phyloP scores from a whole-genome alignment of 2,797 vertebrate genomes.

The Chelon auratus region DNA sequence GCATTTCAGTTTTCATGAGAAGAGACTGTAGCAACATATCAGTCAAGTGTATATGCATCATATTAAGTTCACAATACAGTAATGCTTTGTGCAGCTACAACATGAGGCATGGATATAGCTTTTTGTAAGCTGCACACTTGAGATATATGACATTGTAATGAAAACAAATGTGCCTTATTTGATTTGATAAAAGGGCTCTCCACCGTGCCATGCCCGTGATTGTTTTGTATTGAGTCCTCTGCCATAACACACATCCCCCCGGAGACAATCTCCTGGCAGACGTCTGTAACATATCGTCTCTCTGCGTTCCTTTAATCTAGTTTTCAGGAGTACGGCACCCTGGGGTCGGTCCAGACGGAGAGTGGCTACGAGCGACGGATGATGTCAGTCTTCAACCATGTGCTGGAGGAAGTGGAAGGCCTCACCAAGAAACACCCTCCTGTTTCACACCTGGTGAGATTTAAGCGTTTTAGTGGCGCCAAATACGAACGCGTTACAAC shows the following conservation, averaged over 20 bases:
- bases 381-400: constrained; percentile 93
- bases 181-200: constrained; percentile 6
- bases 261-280: constrained; percentile 6
- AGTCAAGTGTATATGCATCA: not conserved
- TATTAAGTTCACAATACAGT: not conserved
- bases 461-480: too few relatives aligned
- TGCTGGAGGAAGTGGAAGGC: constrained; percentile 94
- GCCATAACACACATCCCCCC: not conserved
- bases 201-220: not conserved
- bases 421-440: constrained; percentile 95
- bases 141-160: not conserved
- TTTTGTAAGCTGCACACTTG: not conserved
- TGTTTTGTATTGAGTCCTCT: constrained; percentile 6
- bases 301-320: constrained; percentile 73
- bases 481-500: too few relatives aligned
- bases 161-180: constrained; percentile 15
- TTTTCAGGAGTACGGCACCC: constrained; percentile 92
- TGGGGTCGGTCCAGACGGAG: constrained; percentile 89
- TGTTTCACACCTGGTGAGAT: constrained; percentile 93
- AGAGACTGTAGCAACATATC: not conserved
- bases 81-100: not conserved
- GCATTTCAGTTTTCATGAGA: not conserved
- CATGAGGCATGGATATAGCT: not conserved
- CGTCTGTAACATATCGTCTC: constrained; percentile 21
- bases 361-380: constrained; percentile 96